phyloP scores from a whole-genome alignment of 2,113 vertebrate species.

The Gobiocypris rarus region DNA sequence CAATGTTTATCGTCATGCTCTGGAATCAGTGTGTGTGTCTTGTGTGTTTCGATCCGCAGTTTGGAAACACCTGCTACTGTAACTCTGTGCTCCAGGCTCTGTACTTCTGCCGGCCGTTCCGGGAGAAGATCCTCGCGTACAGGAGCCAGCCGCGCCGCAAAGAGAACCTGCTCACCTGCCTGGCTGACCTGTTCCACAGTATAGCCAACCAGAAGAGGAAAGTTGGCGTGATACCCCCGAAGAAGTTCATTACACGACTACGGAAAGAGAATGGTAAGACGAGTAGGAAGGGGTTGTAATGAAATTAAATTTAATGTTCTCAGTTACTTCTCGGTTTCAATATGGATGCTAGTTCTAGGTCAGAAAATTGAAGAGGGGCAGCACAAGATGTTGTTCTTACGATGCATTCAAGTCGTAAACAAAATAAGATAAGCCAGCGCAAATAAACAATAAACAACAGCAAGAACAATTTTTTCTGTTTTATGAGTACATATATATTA shows the following conservation, averaged over 20 bases:
- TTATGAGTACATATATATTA: not conserved
- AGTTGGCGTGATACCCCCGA: conserved; percentile 97
- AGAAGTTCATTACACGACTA: conserved; percentile 96
- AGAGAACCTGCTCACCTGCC: conserved; percentile 94
- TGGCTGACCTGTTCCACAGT: conserved; percentile 96
- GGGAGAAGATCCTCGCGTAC: conserved; percentile 97
- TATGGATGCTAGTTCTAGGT: not conserved
- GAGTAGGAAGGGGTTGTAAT: conserved; percentile 32
- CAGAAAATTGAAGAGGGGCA: not conserved
- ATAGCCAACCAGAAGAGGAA: conserved; percentile 99
- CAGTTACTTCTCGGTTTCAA: not conserved
- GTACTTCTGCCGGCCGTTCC: conserved; percentile 97
- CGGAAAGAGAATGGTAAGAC: conserved; percentile 94
- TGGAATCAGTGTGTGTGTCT: conserved; percentile 43
- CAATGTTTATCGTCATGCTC: not conserved
- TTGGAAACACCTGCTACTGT: conserved; percentile 99
- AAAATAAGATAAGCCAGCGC: not conserved
- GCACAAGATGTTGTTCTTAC: not conserved
- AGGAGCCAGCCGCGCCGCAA: conserved; percentile 96
- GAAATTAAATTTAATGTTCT: not conserved
- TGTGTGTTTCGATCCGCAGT: conserved; percentile 76
- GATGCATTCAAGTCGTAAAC: not conserved
- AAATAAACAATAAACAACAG: not conserved
- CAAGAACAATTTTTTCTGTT: not conserved
- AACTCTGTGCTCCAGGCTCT: conserved; percentile 98